phyloP scores from a whole-genome alignment of 2,113 vertebrate genomes.

The Phoxinus phoxinus region DNA sequence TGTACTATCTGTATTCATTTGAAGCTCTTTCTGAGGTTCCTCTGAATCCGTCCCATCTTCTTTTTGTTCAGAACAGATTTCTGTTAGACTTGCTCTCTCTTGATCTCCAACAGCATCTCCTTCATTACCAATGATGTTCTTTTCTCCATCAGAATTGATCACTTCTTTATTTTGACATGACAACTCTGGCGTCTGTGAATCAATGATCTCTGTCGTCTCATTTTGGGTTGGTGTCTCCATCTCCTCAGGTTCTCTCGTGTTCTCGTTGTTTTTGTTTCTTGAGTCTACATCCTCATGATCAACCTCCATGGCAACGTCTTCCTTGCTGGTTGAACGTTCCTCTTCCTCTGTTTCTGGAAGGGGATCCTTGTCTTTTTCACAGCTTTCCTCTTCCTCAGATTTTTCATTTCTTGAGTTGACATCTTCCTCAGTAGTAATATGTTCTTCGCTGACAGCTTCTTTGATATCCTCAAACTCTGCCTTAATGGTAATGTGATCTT shows the following conservation, averaged over 20 bases:
- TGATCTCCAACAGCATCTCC: conserved; percentile 14
- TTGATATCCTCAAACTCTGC: neutral
- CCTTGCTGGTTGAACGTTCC: neutral
- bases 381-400: neutral
- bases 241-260: neutral
- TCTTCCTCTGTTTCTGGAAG: neutral
- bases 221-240: conserved; percentile 1
- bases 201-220: neutral
- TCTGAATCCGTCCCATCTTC: neutral
- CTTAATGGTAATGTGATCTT: neutral
- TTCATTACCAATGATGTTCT: neutral
- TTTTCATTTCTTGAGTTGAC: neutral
- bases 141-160: neutral
- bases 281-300: neutral
- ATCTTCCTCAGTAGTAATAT: neutral
- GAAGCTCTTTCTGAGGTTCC: neutral
- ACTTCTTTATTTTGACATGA: conserved; percentile 7
- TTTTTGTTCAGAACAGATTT: neutral
- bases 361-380: neutral
- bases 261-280: neutral
- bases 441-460: neutral
- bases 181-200: neutral
- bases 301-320: neutral
- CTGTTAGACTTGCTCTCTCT: neutral
- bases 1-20: neutral